Evolutionary conservation across 2,797 vertebrate genomes (phyloP).

Genomic region (Thripadectes ignobilis): DNA sequence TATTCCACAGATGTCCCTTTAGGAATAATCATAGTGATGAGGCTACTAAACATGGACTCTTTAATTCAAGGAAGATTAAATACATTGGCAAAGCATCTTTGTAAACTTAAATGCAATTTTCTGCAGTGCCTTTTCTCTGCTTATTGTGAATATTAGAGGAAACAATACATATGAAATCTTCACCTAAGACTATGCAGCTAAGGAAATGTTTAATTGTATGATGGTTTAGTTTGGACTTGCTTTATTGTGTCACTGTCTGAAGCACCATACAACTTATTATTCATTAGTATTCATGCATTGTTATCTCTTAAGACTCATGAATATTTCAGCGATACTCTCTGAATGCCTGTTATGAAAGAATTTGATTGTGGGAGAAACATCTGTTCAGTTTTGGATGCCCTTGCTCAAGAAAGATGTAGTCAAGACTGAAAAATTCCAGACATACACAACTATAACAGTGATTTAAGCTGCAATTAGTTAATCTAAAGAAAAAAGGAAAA

Average conservation of each 20-base stretch:
- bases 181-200: not conserved
- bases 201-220: not conserved
- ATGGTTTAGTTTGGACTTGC: not conserved
- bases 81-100: not conserved
- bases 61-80: not conserved
- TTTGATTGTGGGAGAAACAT: conserved; percentile 31
- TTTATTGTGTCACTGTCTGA: not conserved
- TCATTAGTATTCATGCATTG: conserved; percentile 44
- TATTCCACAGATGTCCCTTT: not conserved
- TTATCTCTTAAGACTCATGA: conserved; percentile 34
- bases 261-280: not conserved
- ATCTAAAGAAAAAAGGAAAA: not conserved
- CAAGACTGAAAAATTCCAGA: not conserved
- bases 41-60: not conserved
- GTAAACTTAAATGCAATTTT: not conserved
- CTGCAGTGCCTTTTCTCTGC: not conserved
- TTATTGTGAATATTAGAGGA: not conserved
- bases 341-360: not conserved
- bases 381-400: conserved; percentile 34
- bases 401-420: not conserved
- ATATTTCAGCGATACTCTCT: conserved; percentile 42
- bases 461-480: not conserved
- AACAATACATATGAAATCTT: not conserved
- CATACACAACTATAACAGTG: not conserved
- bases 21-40: conserved; percentile 13